A percentile compares a stretch with the other conserved stretches of the same genome.
These are phyloP conservation scores for Sylvietta virens DNA, from an alignment of 2,113 vertebrate species.

Conservation along the genomic window DNA sequence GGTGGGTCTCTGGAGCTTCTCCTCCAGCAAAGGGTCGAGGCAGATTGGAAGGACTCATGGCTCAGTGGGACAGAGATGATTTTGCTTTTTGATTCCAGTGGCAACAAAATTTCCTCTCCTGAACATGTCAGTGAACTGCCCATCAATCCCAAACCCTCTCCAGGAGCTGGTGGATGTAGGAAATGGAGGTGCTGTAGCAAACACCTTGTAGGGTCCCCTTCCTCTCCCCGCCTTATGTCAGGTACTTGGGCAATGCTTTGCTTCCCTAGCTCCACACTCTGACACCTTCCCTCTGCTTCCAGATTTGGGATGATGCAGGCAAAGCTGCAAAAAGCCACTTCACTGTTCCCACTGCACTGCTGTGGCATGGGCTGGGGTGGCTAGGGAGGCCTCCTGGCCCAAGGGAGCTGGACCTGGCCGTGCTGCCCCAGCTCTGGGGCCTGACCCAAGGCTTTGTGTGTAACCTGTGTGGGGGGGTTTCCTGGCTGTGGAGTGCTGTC, in stretches of 20 bases:
- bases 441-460: neutral
- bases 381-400: neutral
- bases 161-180: neutral
- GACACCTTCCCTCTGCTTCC: neutral
- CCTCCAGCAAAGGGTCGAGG: neutral
- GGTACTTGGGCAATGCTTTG: neutral
- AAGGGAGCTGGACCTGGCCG: neutral
- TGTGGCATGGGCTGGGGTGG: neutral
- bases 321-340: neutral
- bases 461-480: fast-evolving
- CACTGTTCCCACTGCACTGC: neutral
- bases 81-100: neutral
- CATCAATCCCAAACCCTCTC: neutral
- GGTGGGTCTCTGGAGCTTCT: neutral
- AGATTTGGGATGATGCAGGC: neutral
- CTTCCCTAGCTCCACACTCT: neutral
- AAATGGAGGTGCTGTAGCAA: neutral
- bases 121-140: neutral
- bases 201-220: neutral
- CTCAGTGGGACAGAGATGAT: neutral
- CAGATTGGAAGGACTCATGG: neutral
- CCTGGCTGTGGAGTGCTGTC: neutral
- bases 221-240: neutral
- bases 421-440: neutral
- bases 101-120: neutral